Evolutionary conservation across 2,113 vertebrate genomes (phyloP), one percentile per base, ranked within the genome.

Genomic region (Oreochromis niloticus): DNA sequence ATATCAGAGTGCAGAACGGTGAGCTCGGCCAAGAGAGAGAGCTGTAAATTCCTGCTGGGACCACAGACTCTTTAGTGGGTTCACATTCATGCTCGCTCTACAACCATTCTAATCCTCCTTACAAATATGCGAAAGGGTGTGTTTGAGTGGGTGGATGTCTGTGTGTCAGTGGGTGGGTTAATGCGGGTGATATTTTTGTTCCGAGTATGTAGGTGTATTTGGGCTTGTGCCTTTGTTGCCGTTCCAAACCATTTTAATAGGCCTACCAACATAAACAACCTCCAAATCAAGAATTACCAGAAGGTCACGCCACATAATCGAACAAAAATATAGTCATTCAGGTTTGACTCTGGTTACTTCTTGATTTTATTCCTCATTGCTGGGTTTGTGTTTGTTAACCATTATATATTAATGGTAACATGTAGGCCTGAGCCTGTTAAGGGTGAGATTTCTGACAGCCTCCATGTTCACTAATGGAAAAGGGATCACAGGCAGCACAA

Each of bases 41-140:
- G 87, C 80, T 5, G 55, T 71, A 83, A 89, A 91, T 80, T 87
- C 88, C 84, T 68, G 66, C 78, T 19, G 78, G 48, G 84, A 75
- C 93, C 92, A 83, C 92, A 92, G 71, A 86, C 87, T 83, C 66
- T 90, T 92, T 91, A 89, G 91, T 92, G 93, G 92, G 90, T 95
- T 88, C 83, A 68, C 90, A 86, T 90, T 85, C 91, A 86, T 59
- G 82, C 82, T 90, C 85, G 52, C 52, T 84, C 84, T 79, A 63
- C 46, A 78, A 68, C 82, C 85, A n/a, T 80, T 92, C 83, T 90
- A 88, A 94, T 92, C 86, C 93, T 85, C 78, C 10, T 89, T 82
- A 88, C 36, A 92, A 93, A 93, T 89, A 82, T 89, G 36, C 68
- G 61, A 86, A 78, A 68, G 90, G 84, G 68, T 80, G 89, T 87